Evolutionary conservation across 1,140 invertebrate species (phyloP).

Genomic region (Caerostris darwini): DNA sequence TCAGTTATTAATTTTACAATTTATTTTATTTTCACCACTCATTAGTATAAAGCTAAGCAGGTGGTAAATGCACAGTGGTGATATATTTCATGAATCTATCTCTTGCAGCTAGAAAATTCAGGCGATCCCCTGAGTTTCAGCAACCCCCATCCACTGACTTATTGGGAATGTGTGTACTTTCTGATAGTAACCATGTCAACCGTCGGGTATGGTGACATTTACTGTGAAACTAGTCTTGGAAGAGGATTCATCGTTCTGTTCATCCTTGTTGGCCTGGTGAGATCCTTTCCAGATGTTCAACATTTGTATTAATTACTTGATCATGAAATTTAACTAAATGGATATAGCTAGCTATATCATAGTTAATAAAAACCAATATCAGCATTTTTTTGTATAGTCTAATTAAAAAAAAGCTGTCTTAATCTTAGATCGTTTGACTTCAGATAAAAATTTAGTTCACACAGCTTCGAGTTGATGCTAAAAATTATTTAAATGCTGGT

Average conservation of each 20-base stretch:
- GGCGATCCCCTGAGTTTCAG: conserved; percentile 97
- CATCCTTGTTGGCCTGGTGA: conserved; percentile 99
- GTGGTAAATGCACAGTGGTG: neutral
- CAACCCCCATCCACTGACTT: conserved; percentile 95
- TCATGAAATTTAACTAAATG: neutral
- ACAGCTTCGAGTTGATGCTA: too few relatives aligned
- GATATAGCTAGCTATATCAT: too few relatives aligned
- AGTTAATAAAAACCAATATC: too few relatives aligned
- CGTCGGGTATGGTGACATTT: conserved; percentile 98
- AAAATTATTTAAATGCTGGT: too few relatives aligned
- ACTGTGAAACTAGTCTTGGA: conserved; percentile 96
- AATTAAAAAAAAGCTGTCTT: too few relatives aligned
- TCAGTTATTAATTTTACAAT: too few relatives aligned
- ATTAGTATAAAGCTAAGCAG: neutral
- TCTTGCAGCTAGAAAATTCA: conserved; percentile 95
- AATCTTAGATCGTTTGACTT: too few relatives aligned
- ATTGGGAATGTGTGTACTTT: conserved; percentile 99
- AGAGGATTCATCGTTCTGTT: conserved; percentile 98
- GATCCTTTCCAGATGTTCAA: conserved; percentile 82
- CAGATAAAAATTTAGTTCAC: too few relatives aligned
- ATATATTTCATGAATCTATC: neutral
- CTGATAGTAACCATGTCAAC: conserved; percentile 99
- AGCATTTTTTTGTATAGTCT: too few relatives aligned
- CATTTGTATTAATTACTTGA: neutral
- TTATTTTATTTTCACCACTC: neutral